Evolutionary conservation across 64 coral and sea anemone species (phyloP).

Genomic region (Porites australiensis): DNA sequence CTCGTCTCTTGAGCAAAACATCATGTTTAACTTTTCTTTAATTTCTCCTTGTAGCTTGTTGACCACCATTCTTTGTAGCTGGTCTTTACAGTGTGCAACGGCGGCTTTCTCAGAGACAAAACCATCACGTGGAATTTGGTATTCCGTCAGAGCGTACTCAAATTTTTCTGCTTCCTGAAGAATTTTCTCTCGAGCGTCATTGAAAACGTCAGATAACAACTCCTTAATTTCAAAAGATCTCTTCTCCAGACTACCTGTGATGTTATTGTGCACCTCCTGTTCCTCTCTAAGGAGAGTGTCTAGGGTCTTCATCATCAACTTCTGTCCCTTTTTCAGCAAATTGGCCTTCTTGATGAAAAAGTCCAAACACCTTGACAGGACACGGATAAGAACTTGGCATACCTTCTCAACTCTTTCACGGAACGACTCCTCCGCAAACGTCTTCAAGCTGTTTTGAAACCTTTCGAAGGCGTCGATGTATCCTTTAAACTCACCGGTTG

Average conservation of each 20-base stretch:
- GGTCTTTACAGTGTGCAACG: conserved; percentile 24
- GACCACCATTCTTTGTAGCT: conserved; percentile 51
- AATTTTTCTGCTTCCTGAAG: conserved; percentile 37
- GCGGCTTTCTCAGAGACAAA: conserved; percentile 34
- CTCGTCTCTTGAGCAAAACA: conserved; percentile 59
- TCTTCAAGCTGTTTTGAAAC: conserved; percentile 46
- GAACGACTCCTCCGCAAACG: conserved; percentile 47
- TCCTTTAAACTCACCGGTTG: background rate
- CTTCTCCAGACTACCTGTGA: conserved; percentile 19
- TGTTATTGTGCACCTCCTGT: conserved; percentile 33
- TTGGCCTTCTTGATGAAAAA: conserved; percentile 81
- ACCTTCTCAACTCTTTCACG: conserved; percentile 18
- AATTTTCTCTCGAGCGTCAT: background rate
- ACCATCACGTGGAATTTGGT: background rate
- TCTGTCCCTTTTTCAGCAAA: conserved; percentile 32
- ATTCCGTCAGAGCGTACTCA: conserved; percentile 30
- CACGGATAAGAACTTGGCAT: conserved; percentile 25
- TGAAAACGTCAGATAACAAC: background rate
- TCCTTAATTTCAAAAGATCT: conserved; percentile 35
- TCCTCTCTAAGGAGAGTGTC: conserved; percentile 17
- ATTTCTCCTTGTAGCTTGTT: conserved; percentile 45
- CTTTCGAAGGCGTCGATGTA: conserved; percentile 66
- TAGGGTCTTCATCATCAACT: conserved; percentile 23
- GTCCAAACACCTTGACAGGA: conserved; percentile 55
- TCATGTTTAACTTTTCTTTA: conserved; percentile 3